Base-by-base conservation (phyloP, 2,113 vertebrate species). In the Misgurnus mizolepis region DNA sequence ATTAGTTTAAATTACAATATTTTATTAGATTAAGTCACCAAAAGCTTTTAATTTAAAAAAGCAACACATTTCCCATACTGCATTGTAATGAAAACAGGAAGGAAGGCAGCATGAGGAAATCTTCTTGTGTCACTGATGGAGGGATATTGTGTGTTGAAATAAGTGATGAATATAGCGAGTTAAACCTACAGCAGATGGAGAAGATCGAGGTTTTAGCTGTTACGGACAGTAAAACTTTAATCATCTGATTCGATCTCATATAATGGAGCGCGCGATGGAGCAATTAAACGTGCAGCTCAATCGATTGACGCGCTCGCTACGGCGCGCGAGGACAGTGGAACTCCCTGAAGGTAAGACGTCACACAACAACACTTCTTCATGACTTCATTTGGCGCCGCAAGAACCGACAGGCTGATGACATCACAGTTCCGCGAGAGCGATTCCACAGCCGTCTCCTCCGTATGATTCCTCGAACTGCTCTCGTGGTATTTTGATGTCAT, bases 191-290 rank as follows among this genome's bases (percentile, higher is more conserved):
- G 27, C 78, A 53, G 45, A 91, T 92, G 92, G 88, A 86, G 68
- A 78, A 83, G 76, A 50, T 67, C 67, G 80, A 68, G 53, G 67
- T 64, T 41, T 66, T 17, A 7, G 43, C 1, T 40, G 2, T 2
- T 15, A 39, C 27, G 39, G 77, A 77, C 9, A 15, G 7, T 87
- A 84, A 75, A 41, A 4, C 27, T 55, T 12, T 6, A 7, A 55
- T 70, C 78, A 81, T 81, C 80, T 78, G 58, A 47, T 45, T 84
- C 61, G 73, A 45, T 79, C 72, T 60, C 94, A 43, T 94, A 97
- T 94, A 90, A 98, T 98, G 97, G 97, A 98, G 94, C 95, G 96
- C 91, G 97, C 97, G 89, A 99, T 99, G 97, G 97, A 99, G 92
- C 97, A 98, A 89, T 87, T 94, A 0, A 94, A 94, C 78, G 92